Base-by-base conservation (phyloP, 2,888 invertebrate genomes). In the Eulithis prunata region DNA sequence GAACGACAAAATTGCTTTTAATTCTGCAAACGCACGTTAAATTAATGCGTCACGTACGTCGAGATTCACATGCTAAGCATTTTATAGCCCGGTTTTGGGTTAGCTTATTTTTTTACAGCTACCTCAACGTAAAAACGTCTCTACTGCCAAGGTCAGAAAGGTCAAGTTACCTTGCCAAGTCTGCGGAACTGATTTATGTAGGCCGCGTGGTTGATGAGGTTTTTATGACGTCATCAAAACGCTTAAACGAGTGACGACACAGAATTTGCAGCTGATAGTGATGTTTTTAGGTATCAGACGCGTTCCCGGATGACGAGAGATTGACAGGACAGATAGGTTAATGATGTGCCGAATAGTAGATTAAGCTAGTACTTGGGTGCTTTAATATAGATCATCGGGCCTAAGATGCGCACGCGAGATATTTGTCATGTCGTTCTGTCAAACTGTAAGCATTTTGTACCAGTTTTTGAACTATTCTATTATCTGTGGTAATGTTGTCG, bases 191-290 rank as follows among this genome's bases (percentile, higher is more conserved):
- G 74, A 82, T 85, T 85, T 85, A 86, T 86, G 78, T 82, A 74
- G 79, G 80, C 77, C 80, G 80, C 75, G 75, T 76, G 78, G 78
- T 83, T 85, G 86, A 85, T 88, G 77, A 77, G 78, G 62, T 73
- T 73, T 86, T 87, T 86, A 88, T 86, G 85, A 87, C 83, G 84
- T 86, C 87, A 86, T 88, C 84, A 86, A 86, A 86, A 73, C 80
- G 83, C 79, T 86, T 84, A 82, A 83, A 81, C 81, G 69, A 71
- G 72, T 78, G 78, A 78, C 80, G 82, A 81, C 80, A 79, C 77
- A 68, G 70, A 61, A 69, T 71, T 69, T 59, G 58, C 62, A 64
- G 68, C 64, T 64, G 70, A 71, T 69, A 70, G 70, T 73, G 71
- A 64, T 64, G 71, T 72, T 68, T 70, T 64, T 68, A 67, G 68